These are phyloP conservation scores for Catharus bicknelli DNA, from an alignment of 2,113 vertebrate species.

Conservation along the genomic window DNA sequence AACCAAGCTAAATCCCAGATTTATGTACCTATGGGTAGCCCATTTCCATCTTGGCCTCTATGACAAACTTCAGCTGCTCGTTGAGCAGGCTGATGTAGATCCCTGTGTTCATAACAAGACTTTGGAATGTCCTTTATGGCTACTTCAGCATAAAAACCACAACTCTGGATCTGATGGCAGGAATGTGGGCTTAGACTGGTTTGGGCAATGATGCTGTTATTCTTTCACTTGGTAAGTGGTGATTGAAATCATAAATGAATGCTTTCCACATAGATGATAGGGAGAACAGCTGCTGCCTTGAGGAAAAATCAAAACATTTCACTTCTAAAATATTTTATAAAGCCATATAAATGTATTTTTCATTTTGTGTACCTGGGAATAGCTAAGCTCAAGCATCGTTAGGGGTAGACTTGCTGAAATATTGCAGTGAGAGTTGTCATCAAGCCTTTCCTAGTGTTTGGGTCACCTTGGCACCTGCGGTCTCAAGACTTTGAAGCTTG, in stretches of 20 bases:
- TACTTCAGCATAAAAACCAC: not conserved
- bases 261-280: not conserved
- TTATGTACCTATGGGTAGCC: fast-evolving
- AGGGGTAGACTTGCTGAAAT: not conserved
- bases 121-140: not conserved
- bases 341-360: not conserved
- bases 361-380: not conserved
- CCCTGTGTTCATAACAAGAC: not conserved
- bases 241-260: not conserved
- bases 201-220: not conserved
- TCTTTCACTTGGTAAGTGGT: not conserved
- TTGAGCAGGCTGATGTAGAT: not conserved
- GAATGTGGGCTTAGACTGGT: not conserved
- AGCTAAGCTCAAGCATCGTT: not conserved
- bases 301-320: slow-evolving; percentile 1
- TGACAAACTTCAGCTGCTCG: not conserved
- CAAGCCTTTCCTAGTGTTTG: not conserved
- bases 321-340: not conserved
- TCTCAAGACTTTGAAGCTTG: not conserved
- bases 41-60: not conserved
- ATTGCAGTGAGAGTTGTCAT: not conserved
- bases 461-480: not conserved
- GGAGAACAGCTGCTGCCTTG: not conserved
- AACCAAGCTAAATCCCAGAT: not conserved
- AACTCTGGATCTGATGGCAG: not conserved